Evolutionary conservation across 2,113 vertebrate species (phyloP).

Genomic region (Limanda limanda): DNA sequence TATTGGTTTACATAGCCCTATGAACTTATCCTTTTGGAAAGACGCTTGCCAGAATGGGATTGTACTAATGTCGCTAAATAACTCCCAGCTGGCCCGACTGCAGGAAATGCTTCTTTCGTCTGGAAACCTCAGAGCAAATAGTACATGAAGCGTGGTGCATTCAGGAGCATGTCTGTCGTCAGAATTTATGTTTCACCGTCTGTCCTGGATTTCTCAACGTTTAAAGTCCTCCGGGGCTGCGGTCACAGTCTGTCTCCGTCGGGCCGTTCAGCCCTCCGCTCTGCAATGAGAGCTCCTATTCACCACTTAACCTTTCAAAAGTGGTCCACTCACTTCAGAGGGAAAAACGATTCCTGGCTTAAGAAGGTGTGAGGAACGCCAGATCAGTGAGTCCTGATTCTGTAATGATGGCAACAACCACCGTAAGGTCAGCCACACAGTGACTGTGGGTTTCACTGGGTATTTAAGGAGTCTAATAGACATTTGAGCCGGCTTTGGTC

Average conservation of each 20-base stretch:
- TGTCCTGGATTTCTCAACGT: constrained; percentile 60
- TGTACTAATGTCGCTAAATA: constrained; percentile 83
- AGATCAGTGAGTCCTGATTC: constrained; percentile 52
- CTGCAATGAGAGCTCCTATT: constrained; percentile 37
- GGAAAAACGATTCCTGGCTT: constrained; percentile 42
- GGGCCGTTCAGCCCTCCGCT: constrained; percentile 20
- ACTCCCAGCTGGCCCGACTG: constrained; percentile 80
- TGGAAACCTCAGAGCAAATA: constrained; percentile 81
- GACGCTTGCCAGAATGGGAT: constrained; percentile 78
- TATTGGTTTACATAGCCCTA: constrained; percentile 80
- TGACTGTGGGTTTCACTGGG: constrained; percentile 36
- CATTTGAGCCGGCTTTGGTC: constrained; percentile 72
- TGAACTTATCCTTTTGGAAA: constrained; percentile 79
- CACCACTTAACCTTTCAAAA: constrained; percentile 69
- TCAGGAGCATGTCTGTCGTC: constrained; percentile 71
- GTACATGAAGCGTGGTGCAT: constrained; percentile 75
- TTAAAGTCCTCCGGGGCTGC: constrained; percentile 44
- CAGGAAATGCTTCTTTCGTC: constrained; percentile 83
- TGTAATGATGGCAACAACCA: constrained; percentile 55
- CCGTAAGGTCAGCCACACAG: constrained; percentile 55
- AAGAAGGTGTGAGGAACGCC: constrained; percentile 56
- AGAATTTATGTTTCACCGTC: constrained; percentile 59
- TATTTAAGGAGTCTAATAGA: constrained; percentile 61
- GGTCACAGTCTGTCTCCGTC: constrained; percentile 41
- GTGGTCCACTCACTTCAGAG: constrained; percentile 51